phyloP scores from a whole-genome alignment of 2,797 vertebrate species.

The Percopsis omiscomaycus region DNA sequence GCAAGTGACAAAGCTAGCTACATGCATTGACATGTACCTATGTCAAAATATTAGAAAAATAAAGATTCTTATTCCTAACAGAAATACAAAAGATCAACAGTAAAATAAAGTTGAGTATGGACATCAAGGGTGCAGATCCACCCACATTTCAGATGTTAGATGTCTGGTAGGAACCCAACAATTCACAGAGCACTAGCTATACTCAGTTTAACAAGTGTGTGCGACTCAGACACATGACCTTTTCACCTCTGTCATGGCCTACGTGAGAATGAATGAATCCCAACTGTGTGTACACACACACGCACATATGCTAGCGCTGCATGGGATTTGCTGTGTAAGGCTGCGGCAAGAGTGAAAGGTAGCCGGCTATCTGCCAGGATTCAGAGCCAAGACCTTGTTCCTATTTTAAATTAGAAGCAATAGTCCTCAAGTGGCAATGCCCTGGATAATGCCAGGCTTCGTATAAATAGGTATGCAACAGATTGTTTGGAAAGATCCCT shows the following conservation, averaged over 20 bases:
- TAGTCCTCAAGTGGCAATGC: constrained; percentile 35
- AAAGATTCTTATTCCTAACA: background rate
- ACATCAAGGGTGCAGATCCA: background rate
- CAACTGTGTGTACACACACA: constrained; percentile 23
- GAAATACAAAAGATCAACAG: constrained; percentile 3
- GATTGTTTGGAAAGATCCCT: constrained; percentile 35
- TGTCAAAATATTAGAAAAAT: too few species aligned
- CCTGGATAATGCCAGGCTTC: constrained; percentile 36
- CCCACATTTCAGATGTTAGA: background rate
- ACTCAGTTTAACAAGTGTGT: constrained; percentile 24
- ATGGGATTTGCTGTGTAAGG: constrained; percentile 55
- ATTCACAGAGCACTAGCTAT: background rate
- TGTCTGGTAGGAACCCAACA: too few species aligned
- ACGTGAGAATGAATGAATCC: constrained; percentile 70
- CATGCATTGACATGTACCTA: too few species aligned
- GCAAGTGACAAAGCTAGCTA: background rate
- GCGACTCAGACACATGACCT: constrained; percentile 62
- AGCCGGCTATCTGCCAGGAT: constrained; percentile 53
- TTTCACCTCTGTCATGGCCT: constrained; percentile 60
- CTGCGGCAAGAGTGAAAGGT: constrained; percentile 56
- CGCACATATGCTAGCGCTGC: constrained; percentile 22
- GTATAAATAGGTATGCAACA: constrained; percentile 40
- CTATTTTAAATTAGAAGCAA: constrained; percentile 57
- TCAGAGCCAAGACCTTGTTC: constrained; percentile 55
- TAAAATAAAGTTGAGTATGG: background rate